phyloP scores from a whole-genome alignment of 2,797 vertebrate species.

The Agapornis canus region DNA sequence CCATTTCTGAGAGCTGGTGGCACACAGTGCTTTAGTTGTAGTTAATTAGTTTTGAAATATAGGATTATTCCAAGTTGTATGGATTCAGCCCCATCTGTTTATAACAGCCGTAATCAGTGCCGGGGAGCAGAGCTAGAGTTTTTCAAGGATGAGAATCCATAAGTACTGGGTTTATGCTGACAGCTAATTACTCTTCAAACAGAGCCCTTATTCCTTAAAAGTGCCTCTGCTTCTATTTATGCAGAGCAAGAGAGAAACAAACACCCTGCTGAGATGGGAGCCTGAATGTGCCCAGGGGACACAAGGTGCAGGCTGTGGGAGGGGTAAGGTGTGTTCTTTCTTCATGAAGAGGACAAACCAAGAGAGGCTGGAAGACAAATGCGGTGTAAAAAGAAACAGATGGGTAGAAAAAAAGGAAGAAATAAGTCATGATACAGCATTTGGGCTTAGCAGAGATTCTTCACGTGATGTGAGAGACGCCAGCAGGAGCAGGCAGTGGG shows the following conservation, averaged over 20 bases:
- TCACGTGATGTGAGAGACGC: neutral
- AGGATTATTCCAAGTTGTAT: slow-evolving; percentile 26
- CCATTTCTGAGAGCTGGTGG: neutral
- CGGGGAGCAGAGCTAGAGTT: slow-evolving; percentile 24
- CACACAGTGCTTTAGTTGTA: neutral
- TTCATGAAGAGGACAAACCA: neutral
- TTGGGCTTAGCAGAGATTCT: neutral
- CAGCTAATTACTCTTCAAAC: slow-evolving; percentile 66
- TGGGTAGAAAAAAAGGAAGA: neutral
- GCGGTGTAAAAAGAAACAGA: neutral
- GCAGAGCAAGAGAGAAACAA: slow-evolving; percentile 9
- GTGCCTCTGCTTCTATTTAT: slow-evolving; percentile 29
- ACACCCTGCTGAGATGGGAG: neutral
- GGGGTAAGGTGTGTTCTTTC: slow-evolving; percentile 8
- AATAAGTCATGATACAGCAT: neutral
- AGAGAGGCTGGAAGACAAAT: neutral
- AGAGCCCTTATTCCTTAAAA: slow-evolving; percentile 56
- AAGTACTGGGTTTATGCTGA: slow-evolving; percentile 56
- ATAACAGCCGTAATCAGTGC: slow-evolving; percentile 18
- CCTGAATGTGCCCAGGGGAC: neutral
- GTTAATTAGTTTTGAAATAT: slow-evolving; percentile 53
- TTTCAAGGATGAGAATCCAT: slow-evolving; percentile 53
- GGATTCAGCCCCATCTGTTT: slow-evolving; percentile 43
- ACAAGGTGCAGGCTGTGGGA: neutral
- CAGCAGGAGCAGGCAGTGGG: neutral